Conservation (phyloP, 2,797 vertebrate genomes). For the Lepilemur septentrionalis region DNA sequence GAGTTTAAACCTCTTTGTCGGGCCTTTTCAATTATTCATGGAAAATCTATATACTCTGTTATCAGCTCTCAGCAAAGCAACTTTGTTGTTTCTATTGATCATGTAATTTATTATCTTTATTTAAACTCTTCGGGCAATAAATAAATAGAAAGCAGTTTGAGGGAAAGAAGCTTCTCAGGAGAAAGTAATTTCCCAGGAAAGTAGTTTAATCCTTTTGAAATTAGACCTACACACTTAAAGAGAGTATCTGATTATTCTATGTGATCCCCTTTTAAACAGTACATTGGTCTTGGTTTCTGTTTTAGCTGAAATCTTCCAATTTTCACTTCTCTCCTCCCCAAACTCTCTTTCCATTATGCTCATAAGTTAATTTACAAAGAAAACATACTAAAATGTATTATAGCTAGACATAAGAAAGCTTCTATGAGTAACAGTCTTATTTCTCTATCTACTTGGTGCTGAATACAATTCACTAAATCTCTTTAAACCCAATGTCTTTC, state of each 20-base stretch:
- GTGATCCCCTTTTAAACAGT: background rate
- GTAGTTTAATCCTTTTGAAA: constrained; percentile 67
- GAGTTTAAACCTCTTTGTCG: constrained; percentile 60
- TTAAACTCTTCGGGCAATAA: constrained; percentile 73
- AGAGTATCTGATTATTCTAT: constrained; percentile 49
- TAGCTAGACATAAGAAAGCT: background rate
- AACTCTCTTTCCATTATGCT: background rate
- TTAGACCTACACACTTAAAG: constrained; percentile 64
- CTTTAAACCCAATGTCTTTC: background rate
- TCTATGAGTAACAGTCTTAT: background rate
- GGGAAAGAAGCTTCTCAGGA: constrained; percentile 41
- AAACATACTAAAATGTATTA: constrained; percentile 8
- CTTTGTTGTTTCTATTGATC: constrained; percentile 79
- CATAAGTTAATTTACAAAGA: constrained; percentile 2
- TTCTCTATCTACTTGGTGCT: background rate
- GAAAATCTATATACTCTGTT: constrained; percentile 59
- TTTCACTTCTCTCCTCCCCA: background rate
- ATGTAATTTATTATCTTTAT: constrained; percentile 73
- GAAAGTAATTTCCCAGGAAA: constrained; percentile 57
- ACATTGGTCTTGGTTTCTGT: background rate
- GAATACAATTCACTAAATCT: background rate
- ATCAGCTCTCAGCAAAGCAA: constrained; percentile 74
- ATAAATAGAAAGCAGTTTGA: constrained; percentile 69
- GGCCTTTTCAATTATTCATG: constrained; percentile 71
- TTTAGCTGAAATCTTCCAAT: constrained; percentile 19